Evolutionary conservation across 2,888 invertebrate genomes (phyloP).

Genomic region (Eurytoma adleriae): DNA sequence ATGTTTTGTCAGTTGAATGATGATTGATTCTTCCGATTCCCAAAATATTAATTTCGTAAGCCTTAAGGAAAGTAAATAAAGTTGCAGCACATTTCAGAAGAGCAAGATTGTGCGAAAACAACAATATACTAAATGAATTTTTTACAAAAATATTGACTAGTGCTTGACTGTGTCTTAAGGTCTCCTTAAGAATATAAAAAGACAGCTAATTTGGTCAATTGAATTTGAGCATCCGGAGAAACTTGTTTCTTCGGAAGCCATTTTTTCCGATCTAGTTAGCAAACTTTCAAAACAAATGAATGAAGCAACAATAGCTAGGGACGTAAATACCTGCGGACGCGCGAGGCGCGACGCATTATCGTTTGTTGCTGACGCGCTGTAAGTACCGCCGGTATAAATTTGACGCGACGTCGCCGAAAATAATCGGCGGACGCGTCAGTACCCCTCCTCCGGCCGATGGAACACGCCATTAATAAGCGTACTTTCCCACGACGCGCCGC

Average conservation of each 20-base stretch:
- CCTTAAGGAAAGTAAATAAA: too few species aligned
- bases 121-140: neutral
- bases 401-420: conserved; percentile 27
- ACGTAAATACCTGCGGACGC: neutral
- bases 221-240: too few species aligned
- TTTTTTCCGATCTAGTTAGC: neutral
- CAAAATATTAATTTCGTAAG: too few species aligned
- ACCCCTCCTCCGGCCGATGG: conserved; percentile 8
- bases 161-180: too few species aligned
- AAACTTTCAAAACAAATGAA: neutral
- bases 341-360: too few species aligned
- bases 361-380: too few species aligned
- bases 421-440: conserved; percentile 4
- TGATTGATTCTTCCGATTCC: too few species aligned
- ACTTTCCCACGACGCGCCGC: conserved; percentile 33
- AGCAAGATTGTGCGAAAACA: too few species aligned
- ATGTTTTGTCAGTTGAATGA: too few species aligned
- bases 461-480: conserved; percentile 36
- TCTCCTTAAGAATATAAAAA: too few species aligned
- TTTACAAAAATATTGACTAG: neutral
- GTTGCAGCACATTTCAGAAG: neutral
- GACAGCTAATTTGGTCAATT: too few species aligned
- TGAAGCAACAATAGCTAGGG: neutral
- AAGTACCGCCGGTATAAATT: conserved; percentile 9
- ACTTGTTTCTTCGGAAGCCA: too few species aligned